phyloP scores from a whole-genome alignment of 2,797 vertebrate species.

The Parambassis ranga region DNA sequence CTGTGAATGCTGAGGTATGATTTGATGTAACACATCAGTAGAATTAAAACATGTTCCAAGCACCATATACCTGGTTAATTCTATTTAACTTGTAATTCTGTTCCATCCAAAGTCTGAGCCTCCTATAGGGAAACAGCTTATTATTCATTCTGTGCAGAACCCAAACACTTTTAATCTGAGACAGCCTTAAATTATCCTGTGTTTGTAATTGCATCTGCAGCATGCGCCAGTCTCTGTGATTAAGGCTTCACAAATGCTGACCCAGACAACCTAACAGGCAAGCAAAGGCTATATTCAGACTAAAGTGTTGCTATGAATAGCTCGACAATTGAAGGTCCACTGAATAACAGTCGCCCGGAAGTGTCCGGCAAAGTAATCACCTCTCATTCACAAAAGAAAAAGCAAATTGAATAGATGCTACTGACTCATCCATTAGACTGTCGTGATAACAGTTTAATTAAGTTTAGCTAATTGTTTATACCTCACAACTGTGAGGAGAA shows the following conservation, averaged over 20 bases:
- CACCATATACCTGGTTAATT: background rate
- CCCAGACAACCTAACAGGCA: slow-evolving; percentile 51
- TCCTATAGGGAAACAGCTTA: background rate
- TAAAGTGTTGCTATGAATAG: slow-evolving; percentile 71
- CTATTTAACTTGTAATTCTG: too few species aligned
- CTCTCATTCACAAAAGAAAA: slow-evolving; percentile 41
- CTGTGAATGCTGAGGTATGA: slow-evolving; percentile 19
- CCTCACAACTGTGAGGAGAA: background rate
- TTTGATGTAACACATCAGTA: background rate
- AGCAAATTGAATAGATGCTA: slow-evolving; percentile 3
- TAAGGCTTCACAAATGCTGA: slow-evolving; percentile 55
- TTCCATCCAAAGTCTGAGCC: background rate
- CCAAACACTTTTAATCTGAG: slow-evolving; percentile 31
- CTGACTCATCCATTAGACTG: background rate
- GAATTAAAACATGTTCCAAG: slow-evolving; percentile 26
- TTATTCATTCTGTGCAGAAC: background rate
- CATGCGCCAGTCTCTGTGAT: slow-evolving; percentile 28
- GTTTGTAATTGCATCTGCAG: slow-evolving; percentile 50
- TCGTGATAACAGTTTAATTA: background rate
- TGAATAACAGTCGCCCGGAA: slow-evolving; percentile 42
- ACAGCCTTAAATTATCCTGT: slow-evolving; percentile 19
- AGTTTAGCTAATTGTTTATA: background rate
- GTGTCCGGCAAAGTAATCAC: slow-evolving; percentile 24
- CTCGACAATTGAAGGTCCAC: slow-evolving; percentile 50
- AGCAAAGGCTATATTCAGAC: slow-evolving; percentile 66